Percentiles rank a stretch among this genome's conserved stretches.
Evolutionary conservation across 2,797 vertebrate genomes (phyloP).

Genomic region (Eospalax fontanierii): DNA sequence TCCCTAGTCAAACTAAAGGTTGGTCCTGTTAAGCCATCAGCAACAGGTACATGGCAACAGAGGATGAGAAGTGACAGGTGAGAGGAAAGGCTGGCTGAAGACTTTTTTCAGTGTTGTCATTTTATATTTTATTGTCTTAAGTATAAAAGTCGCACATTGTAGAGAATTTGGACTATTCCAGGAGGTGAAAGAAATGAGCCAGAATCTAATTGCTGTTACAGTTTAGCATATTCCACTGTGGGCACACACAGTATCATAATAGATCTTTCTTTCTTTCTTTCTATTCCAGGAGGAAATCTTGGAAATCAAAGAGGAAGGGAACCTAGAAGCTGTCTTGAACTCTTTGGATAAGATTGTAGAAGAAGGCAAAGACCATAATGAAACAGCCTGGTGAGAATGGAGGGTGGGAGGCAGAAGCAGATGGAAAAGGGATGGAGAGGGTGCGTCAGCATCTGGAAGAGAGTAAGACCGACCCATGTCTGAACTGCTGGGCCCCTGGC

Average conservation of each 20-base stretch:
- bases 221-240: background rate
- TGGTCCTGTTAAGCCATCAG: background rate
- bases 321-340: constrained; percentile 92
- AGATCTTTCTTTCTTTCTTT: constrained; percentile 24
- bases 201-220: background rate
- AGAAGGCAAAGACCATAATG: constrained; percentile 87
- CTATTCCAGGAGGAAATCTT: constrained; percentile 95
- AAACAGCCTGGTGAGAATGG: constrained; percentile 92
- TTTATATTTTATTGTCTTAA: constrained; percentile 23
- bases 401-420: too few relatives aligned
- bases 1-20: background rate
- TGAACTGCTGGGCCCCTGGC: background rate
- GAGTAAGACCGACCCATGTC: background rate
- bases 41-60: background rate
- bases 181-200: background rate
- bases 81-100: background rate
- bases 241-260: background rate
- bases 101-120: background rate
- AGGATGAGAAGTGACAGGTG: rapidly evolving
- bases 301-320: constrained; percentile 94
- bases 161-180: background rate
- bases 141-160: background rate
- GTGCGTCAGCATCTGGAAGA: background rate
- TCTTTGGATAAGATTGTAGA: constrained; percentile 93
- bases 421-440: background rate